Evolutionary conservation across 2,888 invertebrate species (phyloP), one percentile per base, ranked within the genome.

Genomic region (Monoplex corrugatus): DNA sequence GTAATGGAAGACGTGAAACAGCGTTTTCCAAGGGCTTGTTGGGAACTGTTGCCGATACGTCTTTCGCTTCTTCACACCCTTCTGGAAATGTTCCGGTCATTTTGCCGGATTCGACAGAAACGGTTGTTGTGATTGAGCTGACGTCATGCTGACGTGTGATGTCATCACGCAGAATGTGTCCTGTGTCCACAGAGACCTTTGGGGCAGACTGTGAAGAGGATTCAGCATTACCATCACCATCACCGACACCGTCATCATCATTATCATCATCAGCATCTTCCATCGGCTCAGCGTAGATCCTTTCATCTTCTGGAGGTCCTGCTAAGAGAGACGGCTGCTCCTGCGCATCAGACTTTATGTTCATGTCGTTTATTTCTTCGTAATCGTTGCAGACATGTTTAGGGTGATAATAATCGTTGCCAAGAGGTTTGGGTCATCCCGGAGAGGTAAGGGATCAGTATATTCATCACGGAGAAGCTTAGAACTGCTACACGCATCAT

Each of bases 201-300:
- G 19, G 63, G 8, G 63, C 5, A 13, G 63, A 23, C 63, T 68
- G 63, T n/a, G n/a, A n/a, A n/a, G n/a, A n/a, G n/a, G n/a, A n/a
- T n/a, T n/a, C n/a, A n/a, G n/a, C n/a, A n/a, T n/a, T n/a, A n/a
- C n/a, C n/a, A n/a, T n/a, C n/a, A n/a, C n/a, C 19, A 16, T 57
- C 1, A 28, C 16, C 57, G 28, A 57, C 10, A 57, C 28, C 57
- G 57, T 75, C 38, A 10, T 35, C 38, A 13, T 1, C 75, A 38
- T 75, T 23, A 32, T 28, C 78, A 23, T 10, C 32, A 3, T 43
- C 78, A 0, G 43, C 28, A 40, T 32, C 78, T 10, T 23, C 6
- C n/a, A 80, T 10, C 35, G 78, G 78, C 78, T 80, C 78, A 13
- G 78, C 19, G 78, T 80, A 80, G 78, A 80, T 80, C 40, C 78